A percentile compares a stretch with the other conserved stretches of the same genome.
These are phyloP conservation scores for Ips nitidus DNA, from an alignment of 1,140 invertebrate species.

Conservation along the genomic window DNA sequence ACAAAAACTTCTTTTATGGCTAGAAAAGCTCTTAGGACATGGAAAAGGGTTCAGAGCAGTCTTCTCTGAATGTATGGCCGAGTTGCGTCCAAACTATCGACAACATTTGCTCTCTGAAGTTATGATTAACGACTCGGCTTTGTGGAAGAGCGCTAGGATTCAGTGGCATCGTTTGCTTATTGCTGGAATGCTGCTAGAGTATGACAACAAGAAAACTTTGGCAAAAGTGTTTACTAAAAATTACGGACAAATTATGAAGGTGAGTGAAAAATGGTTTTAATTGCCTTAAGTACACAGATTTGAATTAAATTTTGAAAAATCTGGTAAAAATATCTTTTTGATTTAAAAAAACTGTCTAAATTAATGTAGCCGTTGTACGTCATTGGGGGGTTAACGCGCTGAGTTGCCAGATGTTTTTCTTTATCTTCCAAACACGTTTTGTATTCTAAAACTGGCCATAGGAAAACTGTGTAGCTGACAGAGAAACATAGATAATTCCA, in stretches of 20 bases:
- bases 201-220: conserved; percentile 87
- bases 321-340: no score
- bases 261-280: conserved; percentile 5
- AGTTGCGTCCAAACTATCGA: conserved; percentile 1
- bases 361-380: no score
- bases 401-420: no score
- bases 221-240: conserved; percentile 82
- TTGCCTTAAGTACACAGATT: neutral
- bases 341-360: no score
- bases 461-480: no score
- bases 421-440: no score
- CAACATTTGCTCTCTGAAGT: conserved; percentile 53
- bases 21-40: conserved; percentile 80
- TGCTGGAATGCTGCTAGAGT: conserved; percentile 88
- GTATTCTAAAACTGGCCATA: no score
- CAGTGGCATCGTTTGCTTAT: conserved; percentile 94
- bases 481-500: no score
- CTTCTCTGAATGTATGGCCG: conserved; percentile 10
- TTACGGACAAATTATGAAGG: conserved; percentile 82
- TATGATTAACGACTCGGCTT: conserved; percentile 77
- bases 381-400: no score
- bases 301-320: no score
- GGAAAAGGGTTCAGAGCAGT: conserved; percentile 70
- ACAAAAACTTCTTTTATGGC: conserved; percentile 83
- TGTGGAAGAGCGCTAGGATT: conserved; percentile 91